Conservation (phyloP, 2,113 vertebrate species). For the Geococcyx californianus region DNA sequence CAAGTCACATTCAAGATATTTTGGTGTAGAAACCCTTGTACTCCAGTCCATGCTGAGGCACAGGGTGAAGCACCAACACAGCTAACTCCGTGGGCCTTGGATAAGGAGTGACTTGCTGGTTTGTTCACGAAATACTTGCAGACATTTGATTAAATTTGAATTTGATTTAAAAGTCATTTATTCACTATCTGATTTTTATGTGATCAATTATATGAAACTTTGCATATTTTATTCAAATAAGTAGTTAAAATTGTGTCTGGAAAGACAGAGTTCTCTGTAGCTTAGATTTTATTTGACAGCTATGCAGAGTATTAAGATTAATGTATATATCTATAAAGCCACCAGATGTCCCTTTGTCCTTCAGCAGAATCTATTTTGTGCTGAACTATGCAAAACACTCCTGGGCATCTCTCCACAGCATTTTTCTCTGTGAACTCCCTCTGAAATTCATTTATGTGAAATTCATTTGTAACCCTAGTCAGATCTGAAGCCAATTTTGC, state of each 20-base stretch:
- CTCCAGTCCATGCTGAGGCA: neutral
- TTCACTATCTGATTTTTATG: conserved; percentile 11
- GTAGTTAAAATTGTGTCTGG: neutral
- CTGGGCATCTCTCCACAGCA: neutral
- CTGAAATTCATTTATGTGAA: neutral
- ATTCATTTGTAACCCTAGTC: neutral
- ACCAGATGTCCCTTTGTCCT: conserved; percentile 26
- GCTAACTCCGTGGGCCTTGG: neutral
- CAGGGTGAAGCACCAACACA: neutral
- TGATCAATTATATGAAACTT: neutral
- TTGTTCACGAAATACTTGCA: neutral
- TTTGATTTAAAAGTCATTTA: conserved; percentile 16
- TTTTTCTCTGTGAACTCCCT: neutral
- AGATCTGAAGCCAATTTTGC: neutral
- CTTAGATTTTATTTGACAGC: conserved; percentile 17
- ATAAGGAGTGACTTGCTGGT: neutral
- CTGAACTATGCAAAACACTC: neutral
- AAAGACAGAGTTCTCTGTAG: neutral
- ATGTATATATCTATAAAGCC: neutral
- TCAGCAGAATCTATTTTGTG: neutral
- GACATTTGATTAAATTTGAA: neutral
- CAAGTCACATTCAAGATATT: neutral
- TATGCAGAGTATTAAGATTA: conserved; percentile 38
- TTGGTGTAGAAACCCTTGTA: neutral
- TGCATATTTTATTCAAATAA: conserved; percentile 29